Evolutionary conservation across 2,888 invertebrate species (phyloP).

Genomic region (Zaprionus obscuricornis): DNA sequence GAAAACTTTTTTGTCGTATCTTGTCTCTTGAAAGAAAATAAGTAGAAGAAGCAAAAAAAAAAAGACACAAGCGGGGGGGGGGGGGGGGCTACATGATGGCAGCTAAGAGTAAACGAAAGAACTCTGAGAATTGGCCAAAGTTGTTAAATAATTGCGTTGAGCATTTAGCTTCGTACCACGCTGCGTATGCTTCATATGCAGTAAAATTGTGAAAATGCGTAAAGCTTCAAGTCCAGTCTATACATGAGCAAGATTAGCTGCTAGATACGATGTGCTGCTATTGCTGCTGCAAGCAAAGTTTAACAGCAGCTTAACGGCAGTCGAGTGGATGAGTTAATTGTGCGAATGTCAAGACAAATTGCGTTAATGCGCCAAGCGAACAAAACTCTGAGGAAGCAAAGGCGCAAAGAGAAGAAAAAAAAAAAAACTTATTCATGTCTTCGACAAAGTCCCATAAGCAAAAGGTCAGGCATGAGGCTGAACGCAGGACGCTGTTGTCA

Average conservation of each 20-base stretch:
- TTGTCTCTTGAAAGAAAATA: slow-evolving; percentile 41
- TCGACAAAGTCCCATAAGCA: slow-evolving; percentile 49
- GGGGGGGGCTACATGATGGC: too few relatives aligned
- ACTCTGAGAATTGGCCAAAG: slow-evolving; percentile 61
- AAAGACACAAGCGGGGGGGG: neutral
- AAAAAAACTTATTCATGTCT: slow-evolving; percentile 31
- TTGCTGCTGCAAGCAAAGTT: slow-evolving; percentile 31
- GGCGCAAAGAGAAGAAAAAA: neutral
- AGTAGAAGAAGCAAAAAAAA: neutral
- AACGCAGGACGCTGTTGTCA: slow-evolving; percentile 22
- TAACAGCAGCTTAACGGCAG: slow-evolving; percentile 63
- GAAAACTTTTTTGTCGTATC: slow-evolving; percentile 71
- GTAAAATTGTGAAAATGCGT: slow-evolving; percentile 3
- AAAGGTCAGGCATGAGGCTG: slow-evolving; percentile 45
- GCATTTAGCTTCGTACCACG: slow-evolving; percentile 51
- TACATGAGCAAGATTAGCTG: slow-evolving; percentile 61
- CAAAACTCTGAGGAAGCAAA: slow-evolving; percentile 18
- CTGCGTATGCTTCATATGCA: slow-evolving; percentile 62
- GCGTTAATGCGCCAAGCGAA: slow-evolving; percentile 72
- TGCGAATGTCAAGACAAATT: slow-evolving; percentile 80
- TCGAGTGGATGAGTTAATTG: slow-evolving; percentile 76
- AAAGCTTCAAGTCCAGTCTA: slow-evolving; percentile 16
- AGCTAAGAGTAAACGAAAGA: too few relatives aligned
- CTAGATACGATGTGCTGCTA: neutral
- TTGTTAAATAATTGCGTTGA: slow-evolving; percentile 72